Conservation (phyloP, 2,113 vertebrate genomes). For the Madoqua kirkii region DNA sequence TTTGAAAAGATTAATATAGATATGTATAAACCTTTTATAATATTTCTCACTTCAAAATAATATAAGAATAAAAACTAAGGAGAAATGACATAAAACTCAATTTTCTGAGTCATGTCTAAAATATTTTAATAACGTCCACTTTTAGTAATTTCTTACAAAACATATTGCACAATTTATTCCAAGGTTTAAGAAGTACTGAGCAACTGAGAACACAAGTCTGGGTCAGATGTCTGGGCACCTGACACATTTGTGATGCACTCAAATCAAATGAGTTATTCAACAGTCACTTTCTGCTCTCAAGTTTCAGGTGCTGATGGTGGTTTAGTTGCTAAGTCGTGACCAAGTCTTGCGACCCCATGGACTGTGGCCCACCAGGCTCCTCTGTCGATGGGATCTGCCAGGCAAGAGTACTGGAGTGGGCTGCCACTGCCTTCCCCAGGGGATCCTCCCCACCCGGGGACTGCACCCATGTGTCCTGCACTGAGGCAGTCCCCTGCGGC, state of each 20-base stretch:
- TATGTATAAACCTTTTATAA: not conserved
- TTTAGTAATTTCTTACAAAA: not conserved
- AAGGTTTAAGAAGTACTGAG: not conserved
- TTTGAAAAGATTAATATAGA: not conserved
- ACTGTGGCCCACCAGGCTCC: not conserved
- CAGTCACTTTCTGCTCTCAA: not conserved
- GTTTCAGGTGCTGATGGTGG: not conserved
- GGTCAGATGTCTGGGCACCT: not conserved
- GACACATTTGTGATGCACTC: not conserved
- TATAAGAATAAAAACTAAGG: not conserved
- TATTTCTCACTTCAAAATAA: not conserved
- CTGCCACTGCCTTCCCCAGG: not conserved
- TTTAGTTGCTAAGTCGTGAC: not conserved
- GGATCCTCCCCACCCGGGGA: not conserved
- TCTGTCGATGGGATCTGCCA: not conserved
- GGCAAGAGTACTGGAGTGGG: not conserved
- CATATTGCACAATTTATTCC: not conserved
- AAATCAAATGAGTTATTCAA: not conserved
- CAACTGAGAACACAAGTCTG: not conserved
- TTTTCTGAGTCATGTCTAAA: not conserved
- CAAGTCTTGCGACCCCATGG: not conserved
- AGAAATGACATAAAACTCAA: not conserved
- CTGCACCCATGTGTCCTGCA: not conserved
- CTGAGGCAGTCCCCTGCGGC: not conserved
- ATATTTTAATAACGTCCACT: not conserved